Evolutionary conservation across 2,797 vertebrate genomes (phyloP).

Genomic region (Linurgus olivaceus): DNA sequence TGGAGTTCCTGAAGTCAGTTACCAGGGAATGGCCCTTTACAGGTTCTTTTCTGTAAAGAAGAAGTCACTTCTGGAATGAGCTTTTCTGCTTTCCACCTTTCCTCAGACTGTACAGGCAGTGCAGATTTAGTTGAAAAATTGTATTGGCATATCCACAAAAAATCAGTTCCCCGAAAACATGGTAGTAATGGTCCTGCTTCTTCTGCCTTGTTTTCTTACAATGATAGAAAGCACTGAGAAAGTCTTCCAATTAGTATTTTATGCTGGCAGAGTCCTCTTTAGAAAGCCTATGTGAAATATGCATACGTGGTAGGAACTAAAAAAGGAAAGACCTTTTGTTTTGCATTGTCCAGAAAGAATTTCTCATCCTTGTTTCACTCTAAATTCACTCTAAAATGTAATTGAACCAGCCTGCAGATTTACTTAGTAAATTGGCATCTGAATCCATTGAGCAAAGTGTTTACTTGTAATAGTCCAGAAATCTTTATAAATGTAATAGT

Average conservation of each 20-base stretch:
- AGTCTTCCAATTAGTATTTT: not conserved
- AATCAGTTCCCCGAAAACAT: not conserved
- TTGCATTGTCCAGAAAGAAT: not conserved
- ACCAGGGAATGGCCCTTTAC: not conserved
- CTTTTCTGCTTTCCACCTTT: not conserved
- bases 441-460: not conserved
- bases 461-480: conserved; percentile 11
- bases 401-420: not conserved
- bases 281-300: not conserved
- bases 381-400: not conserved
- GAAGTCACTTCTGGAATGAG: not conserved
- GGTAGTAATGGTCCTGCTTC: not conserved
- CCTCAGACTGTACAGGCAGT: not conserved
- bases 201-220: not conserved
- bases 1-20: not conserved
- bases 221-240: not conserved
- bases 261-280: not conserved
- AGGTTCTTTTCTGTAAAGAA: not conserved
- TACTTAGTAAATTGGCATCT: not conserved
- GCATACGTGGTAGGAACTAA: not conserved
- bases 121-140: not conserved
- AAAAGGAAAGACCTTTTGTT: not conserved
- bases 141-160: not conserved
- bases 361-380: not conserved
- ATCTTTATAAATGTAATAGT: not conserved